Evolutionary conservation across 2,797 vertebrate species (phyloP).

Genomic region (Gymnopithys bicolor): DNA sequence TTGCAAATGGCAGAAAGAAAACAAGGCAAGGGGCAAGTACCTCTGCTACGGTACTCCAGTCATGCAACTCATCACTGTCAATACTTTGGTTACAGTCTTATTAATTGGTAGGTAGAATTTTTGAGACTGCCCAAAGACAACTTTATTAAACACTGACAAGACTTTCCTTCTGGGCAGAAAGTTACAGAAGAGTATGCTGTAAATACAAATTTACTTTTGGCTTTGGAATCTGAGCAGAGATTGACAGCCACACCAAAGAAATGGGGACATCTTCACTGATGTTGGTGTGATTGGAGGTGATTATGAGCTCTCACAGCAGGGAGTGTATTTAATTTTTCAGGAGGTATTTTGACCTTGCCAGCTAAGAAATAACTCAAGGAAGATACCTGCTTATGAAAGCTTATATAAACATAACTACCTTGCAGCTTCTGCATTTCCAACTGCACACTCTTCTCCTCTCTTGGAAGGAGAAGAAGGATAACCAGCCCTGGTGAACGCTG

Average conservation of each 20-base stretch:
- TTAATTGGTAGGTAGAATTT: neutral
- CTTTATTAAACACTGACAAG: neutral
- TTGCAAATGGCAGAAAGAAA: neutral
- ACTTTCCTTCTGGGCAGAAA: neutral
- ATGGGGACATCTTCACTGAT: neutral
- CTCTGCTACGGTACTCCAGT: neutral
- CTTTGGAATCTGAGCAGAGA: neutral
- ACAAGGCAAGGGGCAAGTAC: neutral
- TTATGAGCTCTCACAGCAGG: neutral
- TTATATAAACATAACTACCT: neutral
- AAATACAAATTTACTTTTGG: neutral
- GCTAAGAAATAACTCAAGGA: neutral
- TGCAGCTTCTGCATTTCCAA: neutral
- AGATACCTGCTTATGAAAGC: neutral
- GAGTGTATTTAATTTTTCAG: constrained; percentile 30
- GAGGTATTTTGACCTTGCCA: constrained; percentile 12
- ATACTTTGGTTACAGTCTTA: neutral
- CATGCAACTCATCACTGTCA: accelerated
- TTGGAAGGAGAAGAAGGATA: neutral
- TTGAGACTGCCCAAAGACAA: neutral
- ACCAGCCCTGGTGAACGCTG: neutral
- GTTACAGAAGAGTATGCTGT: neutral
- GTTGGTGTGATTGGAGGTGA: neutral
- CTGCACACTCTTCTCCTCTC: neutral
- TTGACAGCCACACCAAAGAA: neutral